Evolutionary conservation across 92 coral and sea anemone genomes (phyloP).

Genomic region (Meandrina meandrites): DNA sequence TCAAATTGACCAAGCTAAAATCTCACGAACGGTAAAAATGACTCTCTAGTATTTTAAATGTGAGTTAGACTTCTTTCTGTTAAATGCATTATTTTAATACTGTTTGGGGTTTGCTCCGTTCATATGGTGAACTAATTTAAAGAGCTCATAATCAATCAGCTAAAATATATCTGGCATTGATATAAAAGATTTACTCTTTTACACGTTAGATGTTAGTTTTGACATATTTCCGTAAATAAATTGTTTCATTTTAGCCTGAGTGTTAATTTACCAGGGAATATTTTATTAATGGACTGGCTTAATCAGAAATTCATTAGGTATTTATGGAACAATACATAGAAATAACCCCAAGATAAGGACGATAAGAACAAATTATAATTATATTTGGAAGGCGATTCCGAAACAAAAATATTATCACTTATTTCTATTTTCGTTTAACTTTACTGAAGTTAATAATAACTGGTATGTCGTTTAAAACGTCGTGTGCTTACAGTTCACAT

Average conservation of each 20-base stretch:
- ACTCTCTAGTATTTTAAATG: background rate
- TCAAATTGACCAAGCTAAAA: background rate
- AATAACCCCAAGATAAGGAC: background rate
- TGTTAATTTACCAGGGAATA: background rate
- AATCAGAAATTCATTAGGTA: background rate
- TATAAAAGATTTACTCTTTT: background rate
- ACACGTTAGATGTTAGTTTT: background rate
- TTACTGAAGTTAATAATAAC: background rate
- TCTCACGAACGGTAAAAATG: background rate
- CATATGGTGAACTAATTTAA: background rate
- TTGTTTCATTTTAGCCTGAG: background rate
- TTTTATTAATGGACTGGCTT: background rate
- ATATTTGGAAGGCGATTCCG: background rate
- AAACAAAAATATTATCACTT: background rate
- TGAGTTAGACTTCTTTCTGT: background rate
- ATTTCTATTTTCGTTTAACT: background rate
- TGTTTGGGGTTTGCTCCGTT: background rate
- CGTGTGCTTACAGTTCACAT: background rate
- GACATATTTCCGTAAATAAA: background rate
- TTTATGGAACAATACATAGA: background rate
- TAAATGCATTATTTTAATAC: background rate
- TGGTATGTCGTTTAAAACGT: background rate
- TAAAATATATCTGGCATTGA: background rate
- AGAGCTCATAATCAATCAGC: background rate
- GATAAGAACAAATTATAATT: slow-evolving; percentile 2